Base-by-base conservation (phyloP, 2,113 vertebrate species). In the Microcebus jonahi region DNA sequence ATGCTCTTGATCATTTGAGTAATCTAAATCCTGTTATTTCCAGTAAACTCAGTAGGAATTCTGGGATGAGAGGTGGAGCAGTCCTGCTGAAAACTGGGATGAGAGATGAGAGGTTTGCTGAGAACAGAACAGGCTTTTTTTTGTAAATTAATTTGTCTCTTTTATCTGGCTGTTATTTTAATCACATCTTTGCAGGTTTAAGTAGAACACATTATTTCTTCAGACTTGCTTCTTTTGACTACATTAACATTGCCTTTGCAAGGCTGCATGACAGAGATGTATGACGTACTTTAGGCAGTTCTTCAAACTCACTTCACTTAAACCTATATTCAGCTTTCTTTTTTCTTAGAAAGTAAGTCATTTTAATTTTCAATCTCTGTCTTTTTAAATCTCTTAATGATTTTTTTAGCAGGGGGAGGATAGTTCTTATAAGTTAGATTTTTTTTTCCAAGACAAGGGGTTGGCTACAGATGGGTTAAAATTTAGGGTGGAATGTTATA, bases 11-110 rank as follows among this genome's bases (percentile, higher is more conserved):
- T 98, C 96, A 80, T 92, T 57, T 17, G 67, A 77, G 98, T 98
- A 98, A 98, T 98, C 80, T 39, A 98, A 99, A 88, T 96, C 98
- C 94, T 86, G 77, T 98, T 97, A 98, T 98, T 98, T 98, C 98
- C 98, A 96, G 98, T 96, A 94, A 97, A 93, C 98, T 97, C 98
- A 88, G 97, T 94, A 97, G 96, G 96, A 95, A 98, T 98, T 98
- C 98, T 98, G 97, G 82, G 82, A 97, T 97, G 91, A 81, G 77
- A 84, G 82, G 82, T 79, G 91, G 91, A 98, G 67, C 94, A 8
- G 27, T 65, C 68, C 93, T 84, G 80, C 84, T 36, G 83, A 85
- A 75, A 80, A 3, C 75, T 39, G 34, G 61, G 71, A 67, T 45
- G 68, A 88, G 36, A 82, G 82, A 81, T 48, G 91, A 91, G 65